Base-by-base conservation (phyloP, 1,140 invertebrate species). In the Metaphire vulgaris region DNA sequence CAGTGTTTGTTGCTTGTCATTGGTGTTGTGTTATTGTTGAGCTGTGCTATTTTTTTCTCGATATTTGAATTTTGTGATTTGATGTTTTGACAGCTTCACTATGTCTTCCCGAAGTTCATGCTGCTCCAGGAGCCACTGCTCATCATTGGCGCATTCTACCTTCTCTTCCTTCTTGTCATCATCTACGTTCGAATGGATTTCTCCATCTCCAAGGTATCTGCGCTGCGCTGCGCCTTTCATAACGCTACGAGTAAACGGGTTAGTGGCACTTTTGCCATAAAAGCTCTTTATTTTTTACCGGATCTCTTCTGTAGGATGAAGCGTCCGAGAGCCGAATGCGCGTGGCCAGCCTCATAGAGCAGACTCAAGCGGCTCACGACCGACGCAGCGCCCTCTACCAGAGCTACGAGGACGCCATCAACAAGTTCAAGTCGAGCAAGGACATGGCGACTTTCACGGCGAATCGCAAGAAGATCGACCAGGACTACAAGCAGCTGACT, bases 111-210 rank as follows among this genome's bases (percentile, higher is more conserved):
- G n/a, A 90, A 92, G 79, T 78, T 87, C 6, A 79, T 86, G 69
- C 91, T 99, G 89, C 87, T 99, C 21, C 93, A 96, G 84, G 97
- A 99, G 85, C 97, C 97, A 0, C 83, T 98, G 6, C 79, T 99
- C 29, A 91, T 97, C 56, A 90, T 94, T 72, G 87, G 90, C 33
- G 96, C 95, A 77, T 90, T 99, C 77, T 97, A 95, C 86, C 83
- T 94, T 26, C 85, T 99, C 33, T 99, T 99, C 87, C 81, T 98
- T 2, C 86, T 92, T 80, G 93, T 98, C 56, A 97, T 99, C 82
- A 88, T 98, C 79, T 97, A 97, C 87, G 92, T 98, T 67, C 89
- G 97, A 75, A 87, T 99, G 80, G 97, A 99, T 87, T 98, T 99
- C 87, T 95, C 95, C 71, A 95, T 98, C 79, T 89, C 89, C 64